Evolutionary conservation across 2,888 invertebrate genomes (phyloP).

Genomic region (Heliconius ismenius): DNA sequence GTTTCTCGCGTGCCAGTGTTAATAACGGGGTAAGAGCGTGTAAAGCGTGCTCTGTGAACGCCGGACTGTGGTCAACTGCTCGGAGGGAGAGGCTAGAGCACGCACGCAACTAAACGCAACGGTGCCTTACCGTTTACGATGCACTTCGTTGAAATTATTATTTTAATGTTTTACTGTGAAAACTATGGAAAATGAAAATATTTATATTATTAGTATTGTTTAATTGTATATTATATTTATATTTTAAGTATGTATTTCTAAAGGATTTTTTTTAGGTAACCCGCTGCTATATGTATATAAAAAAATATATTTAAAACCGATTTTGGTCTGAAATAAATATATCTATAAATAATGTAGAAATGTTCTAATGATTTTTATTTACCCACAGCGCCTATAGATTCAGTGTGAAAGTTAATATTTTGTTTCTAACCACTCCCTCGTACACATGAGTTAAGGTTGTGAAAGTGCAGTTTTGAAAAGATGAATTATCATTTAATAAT

Average conservation of each 20-base stretch:
- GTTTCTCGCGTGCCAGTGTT: constrained; percentile 56
- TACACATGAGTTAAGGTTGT: constrained; percentile 43
- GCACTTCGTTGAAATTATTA: constrained; percentile 30
- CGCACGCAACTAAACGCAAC: constrained; percentile 41
- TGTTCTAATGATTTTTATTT: not conserved
- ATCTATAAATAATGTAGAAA: not conserved
- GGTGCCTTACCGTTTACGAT: constrained; percentile 42
- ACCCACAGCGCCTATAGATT: constrained; percentile 38
- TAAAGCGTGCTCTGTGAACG: constrained; percentile 62
- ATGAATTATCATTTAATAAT: constrained; percentile 45
- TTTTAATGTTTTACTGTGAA: not conserved
- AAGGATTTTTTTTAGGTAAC: not conserved
- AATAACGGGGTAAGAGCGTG: constrained; percentile 44
- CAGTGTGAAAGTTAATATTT: constrained; percentile 45
- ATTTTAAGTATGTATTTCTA: not conserved
- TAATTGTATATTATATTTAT: not conserved
- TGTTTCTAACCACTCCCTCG: constrained; percentile 43
- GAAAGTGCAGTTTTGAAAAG: constrained; percentile 48
- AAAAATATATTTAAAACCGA: not conserved
- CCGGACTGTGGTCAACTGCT: constrained; percentile 78
- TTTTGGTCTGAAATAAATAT: not conserved
- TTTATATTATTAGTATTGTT: not conserved
- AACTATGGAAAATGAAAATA: not conserved
- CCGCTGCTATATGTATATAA: not conserved
- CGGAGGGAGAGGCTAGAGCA: constrained; percentile 11